A percentile compares a stretch with the other conserved stretches of the same genome.
phyloP scores from a whole-genome alignment of 2,888 invertebrate species.

The Pyrgus malvae region DNA sequence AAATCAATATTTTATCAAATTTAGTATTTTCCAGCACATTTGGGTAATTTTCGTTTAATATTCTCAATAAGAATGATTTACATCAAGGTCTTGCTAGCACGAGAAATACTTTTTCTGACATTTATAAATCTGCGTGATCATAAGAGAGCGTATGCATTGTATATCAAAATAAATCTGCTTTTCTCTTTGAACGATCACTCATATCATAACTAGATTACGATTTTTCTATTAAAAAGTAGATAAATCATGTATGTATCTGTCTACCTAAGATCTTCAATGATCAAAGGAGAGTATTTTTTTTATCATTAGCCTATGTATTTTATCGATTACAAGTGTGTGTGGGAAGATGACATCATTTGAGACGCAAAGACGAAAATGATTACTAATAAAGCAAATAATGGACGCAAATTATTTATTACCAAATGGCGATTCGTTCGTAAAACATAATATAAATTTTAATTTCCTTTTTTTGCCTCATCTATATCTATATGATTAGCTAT shows the following conservation, averaged over 20 bases:
- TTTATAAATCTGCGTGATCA: no score
- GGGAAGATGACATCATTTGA: constrained; percentile 34
- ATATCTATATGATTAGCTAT: no score
- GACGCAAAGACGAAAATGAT: constrained; percentile 48
- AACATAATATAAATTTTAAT: no score
- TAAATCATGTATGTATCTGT: constrained; percentile 11
- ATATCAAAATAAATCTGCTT: background rate
- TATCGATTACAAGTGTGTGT: constrained; percentile 16
- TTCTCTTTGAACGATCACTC: background rate
- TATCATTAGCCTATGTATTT: constrained; percentile 3
- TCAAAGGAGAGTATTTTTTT: constrained; percentile 26
- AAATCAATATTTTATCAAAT: no score
- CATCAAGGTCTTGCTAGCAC: no score
- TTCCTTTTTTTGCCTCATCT: no score
- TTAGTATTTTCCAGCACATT: no score
- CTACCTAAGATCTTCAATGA: constrained; percentile 3
- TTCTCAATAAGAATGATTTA: no score
- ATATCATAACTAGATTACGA: background rate
- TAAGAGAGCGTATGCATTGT: no score
- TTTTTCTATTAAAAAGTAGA: background rate
- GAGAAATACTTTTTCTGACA: no score
- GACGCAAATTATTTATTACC: constrained; percentile 29
- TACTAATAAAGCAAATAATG: constrained; percentile 72
- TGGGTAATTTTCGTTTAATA: no score
- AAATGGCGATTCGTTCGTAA: constrained; percentile 10